These are phyloP conservation scores for Schizopygopsis malacanthus DNA, from an alignment of 2,797 vertebrate species.

Conservation along the genomic window DNA sequence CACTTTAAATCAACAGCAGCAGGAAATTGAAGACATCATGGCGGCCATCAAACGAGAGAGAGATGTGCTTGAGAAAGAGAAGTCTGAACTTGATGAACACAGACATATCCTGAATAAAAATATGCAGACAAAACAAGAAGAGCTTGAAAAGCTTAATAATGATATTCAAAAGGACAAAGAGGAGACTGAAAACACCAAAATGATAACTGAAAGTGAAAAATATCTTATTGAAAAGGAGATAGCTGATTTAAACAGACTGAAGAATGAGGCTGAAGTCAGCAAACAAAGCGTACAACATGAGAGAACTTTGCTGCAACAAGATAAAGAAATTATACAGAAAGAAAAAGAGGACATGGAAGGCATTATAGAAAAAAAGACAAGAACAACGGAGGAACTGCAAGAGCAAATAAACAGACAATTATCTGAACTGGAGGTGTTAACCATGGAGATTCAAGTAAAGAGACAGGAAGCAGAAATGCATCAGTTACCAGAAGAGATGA, in stretches of 20 bases:
- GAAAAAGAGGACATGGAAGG: constrained; percentile 20
- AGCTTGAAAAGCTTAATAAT: constrained; percentile 20
- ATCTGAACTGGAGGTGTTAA: constrained; percentile 19
- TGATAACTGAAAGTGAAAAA: constrained; percentile 19
- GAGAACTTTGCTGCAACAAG: constrained; percentile 24
- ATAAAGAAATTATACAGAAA: constrained; percentile 19
- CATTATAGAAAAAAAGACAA: constrained; percentile 17
- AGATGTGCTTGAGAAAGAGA: constrained; percentile 22
- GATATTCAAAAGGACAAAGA: constrained; percentile 12
- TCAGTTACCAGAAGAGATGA: neutral
- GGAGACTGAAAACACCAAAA: constrained; percentile 34
- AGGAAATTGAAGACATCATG: neutral
- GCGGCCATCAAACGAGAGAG: neutral
- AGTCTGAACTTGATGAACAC: neutral
- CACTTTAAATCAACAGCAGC: constrained; percentile 12
- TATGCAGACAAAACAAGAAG: constrained; percentile 19
- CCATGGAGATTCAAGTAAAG: constrained; percentile 40
- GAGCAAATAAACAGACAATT: constrained; percentile 16
- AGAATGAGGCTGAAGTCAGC: constrained; percentile 8
- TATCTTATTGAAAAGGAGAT: neutral
- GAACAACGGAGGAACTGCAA: constrained; percentile 14
- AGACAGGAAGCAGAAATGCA: neutral
- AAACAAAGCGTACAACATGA: constrained; percentile 31
- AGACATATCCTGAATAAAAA: constrained; percentile 10
- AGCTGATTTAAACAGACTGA: constrained; percentile 23